Evolutionary conservation across 2,113 vertebrate species (phyloP), one percentile per base, ranked within the genome.

Genomic region (Hucho hucho): DNA sequence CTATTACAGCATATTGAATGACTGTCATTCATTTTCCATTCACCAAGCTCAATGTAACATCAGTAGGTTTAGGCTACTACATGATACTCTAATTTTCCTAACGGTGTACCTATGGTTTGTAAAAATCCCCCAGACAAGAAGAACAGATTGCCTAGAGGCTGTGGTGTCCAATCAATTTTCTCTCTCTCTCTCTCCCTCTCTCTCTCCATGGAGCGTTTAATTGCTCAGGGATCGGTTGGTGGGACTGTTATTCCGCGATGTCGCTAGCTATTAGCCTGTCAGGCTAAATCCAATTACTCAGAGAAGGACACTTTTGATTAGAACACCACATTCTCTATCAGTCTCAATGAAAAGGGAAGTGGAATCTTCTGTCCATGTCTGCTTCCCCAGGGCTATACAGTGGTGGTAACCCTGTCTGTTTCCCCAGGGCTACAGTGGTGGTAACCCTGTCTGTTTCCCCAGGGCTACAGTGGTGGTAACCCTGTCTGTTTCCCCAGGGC

Each of bases 261-360:
- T 74, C 77, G 49, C 66, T 69, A 53, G 59, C 77, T 70, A 64
- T 79, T 79, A 74, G 37, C 29, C 18, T 43, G 37, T 43, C 37
- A 11, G 9, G 9, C 37, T 43, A 11, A 43, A 76, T 72, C 70
- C 74, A 76, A 75, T 73, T 72, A 80, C 37, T 61, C 24, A 22
- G 49, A 37, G 28, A 29, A 20, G 20, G 43, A 46, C 65, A 53
- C 37, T 63, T n/a, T 65, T 70, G 26, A 70, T 32, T 64, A 70
- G 7, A 61, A 75, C 37, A 24, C 53, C 24, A 24, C 25, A 4
- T 25, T 65, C 53, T 59, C 64, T 32, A 47, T 64, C 72, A 53
- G 37, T 56, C 28, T n/a, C 3, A 43, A 71, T 29, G 63, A 64
- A 69, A 53, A 20, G 12, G 28, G n/a, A 22, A 43, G 6, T 61